A percentile compares a stretch with the other conserved stretches of the same genome.
Evolutionary conservation across 2,888 invertebrate species (phyloP).

Genomic region (Agelastica alni): DNA sequence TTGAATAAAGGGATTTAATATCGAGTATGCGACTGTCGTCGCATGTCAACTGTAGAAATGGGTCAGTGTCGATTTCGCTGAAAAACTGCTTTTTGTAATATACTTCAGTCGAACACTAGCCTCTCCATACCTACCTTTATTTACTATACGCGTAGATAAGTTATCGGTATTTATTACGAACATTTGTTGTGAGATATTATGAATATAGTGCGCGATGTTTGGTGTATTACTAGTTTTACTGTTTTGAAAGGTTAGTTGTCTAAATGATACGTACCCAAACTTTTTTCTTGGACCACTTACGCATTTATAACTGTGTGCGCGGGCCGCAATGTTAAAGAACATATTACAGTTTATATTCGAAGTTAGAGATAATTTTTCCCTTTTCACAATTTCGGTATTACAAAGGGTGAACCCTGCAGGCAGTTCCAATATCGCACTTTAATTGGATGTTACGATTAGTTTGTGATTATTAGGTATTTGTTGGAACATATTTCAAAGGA

Average conservation of each 20-base stretch:
- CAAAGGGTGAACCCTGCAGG: too few relatives aligned
- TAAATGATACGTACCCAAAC: too few relatives aligned
- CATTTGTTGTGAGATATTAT: neutral
- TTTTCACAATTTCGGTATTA: too few relatives aligned
- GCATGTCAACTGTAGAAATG: constrained; percentile 27
- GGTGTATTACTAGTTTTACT: neutral
- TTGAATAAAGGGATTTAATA: constrained; percentile 12
- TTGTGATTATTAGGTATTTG: too few relatives aligned
- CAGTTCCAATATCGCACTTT: too few relatives aligned
- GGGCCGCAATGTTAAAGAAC: too few relatives aligned
- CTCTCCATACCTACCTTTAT: constrained; percentile 7
- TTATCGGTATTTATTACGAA: neutral
- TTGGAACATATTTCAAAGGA: too few relatives aligned
- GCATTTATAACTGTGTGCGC: too few relatives aligned
- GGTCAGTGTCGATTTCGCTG: constrained; percentile 25
- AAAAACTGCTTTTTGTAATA: constrained; percentile 13
- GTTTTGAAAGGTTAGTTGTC: neutral
- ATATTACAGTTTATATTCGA: too few relatives aligned
- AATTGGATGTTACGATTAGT: too few relatives aligned
- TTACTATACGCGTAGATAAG: constrained; percentile 9
- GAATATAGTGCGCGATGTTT: neutral
- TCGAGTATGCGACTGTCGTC: constrained; percentile 7
- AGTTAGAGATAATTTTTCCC: too few relatives aligned
- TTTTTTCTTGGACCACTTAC: too few relatives aligned
- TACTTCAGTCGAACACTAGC: constrained; percentile 11